These are phyloP conservation scores for Drosophila borealis DNA, from an alignment of 2,888 invertebrate genomes.

Conservation along the genomic window DNA sequence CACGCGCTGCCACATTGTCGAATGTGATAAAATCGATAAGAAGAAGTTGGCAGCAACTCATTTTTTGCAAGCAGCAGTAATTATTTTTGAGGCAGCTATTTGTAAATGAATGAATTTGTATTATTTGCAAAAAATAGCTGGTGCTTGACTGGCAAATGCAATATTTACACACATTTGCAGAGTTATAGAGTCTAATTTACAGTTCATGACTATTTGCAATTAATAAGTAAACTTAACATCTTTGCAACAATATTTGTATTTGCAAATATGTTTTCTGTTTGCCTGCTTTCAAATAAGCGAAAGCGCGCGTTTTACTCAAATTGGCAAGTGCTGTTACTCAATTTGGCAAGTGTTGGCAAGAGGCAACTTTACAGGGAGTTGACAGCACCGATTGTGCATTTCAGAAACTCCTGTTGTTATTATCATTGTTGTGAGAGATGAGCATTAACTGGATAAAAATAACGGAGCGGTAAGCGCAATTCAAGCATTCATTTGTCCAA, in stretches of 20 bases:
- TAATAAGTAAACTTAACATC: no score
- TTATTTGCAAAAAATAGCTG: no score
- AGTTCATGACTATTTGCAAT: no score
- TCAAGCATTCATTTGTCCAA: not conserved
- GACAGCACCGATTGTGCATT: conserved; percentile 12
- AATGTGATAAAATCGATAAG: not conserved
- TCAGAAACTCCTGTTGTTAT: conserved; percentile 1
- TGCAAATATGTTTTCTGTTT: no score
- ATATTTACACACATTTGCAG: no score
- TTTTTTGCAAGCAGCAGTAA: no score
- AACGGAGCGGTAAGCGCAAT: conserved; percentile 52
- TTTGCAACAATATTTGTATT: no score
- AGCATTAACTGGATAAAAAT: conserved; percentile 70
- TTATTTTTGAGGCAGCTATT: no score
- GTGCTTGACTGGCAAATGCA: no score
- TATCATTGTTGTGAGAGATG: conserved; percentile 30
- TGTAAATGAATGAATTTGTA: not conserved
- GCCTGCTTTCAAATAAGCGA: not conserved
- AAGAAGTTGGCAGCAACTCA: not conserved
- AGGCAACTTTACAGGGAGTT: conserved; percentile 5
- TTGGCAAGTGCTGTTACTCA: not conserved
- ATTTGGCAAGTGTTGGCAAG: not conserved
- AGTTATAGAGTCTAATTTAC: no score
- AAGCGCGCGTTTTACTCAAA: conserved; percentile 3
- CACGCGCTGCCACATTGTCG: no score